A percentile compares a stretch with the other conserved stretches of the same genome.
Evolutionary conservation across 2,797 vertebrate genomes (phyloP).

Genomic region (Pantherophis alleghaniensis): DNA sequence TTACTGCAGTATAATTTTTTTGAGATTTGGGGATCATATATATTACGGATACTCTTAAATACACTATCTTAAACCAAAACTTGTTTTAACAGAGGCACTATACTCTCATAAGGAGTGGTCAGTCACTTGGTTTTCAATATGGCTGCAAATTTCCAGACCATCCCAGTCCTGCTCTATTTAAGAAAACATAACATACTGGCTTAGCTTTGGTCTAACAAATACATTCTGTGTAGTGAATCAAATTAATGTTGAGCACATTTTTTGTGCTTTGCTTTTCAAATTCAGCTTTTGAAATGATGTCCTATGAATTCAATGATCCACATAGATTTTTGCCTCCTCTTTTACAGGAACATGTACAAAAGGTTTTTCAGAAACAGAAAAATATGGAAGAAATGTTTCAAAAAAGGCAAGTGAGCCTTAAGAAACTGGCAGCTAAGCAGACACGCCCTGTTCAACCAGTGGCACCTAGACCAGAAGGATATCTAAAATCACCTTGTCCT

Average conservation of each 20-base stretch:
- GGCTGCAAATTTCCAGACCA: not conserved
- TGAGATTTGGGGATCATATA: not conserved
- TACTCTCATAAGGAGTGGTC: not conserved
- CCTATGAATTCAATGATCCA: not conserved
- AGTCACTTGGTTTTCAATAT: not conserved
- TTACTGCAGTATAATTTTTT: not conserved
- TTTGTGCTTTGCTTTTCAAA: conserved; percentile 20
- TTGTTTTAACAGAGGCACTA: not conserved
- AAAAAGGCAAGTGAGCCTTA: conserved; percentile 89
- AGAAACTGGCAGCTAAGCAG: conserved; percentile 96
- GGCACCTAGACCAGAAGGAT: conserved; percentile 91
- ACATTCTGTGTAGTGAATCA: not conserved
- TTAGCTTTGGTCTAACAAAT: not conserved
- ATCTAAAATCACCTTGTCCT: conserved; percentile 86
- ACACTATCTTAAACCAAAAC: not conserved
- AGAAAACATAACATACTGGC: not conserved
- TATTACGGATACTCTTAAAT: not conserved
- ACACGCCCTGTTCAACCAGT: conserved; percentile 94
- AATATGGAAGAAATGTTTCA: conserved; percentile 97
- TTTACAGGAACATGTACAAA: conserved; percentile 87
- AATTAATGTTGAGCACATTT: not conserved
- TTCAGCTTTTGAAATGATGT: conserved; percentile 4
- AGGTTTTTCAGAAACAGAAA: conserved; percentile 90
- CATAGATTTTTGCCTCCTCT: not conserved
- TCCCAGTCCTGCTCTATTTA: not conserved